Base-by-base conservation (phyloP, 2,888 invertebrate genomes). In the Onchidella celtica region DNA sequence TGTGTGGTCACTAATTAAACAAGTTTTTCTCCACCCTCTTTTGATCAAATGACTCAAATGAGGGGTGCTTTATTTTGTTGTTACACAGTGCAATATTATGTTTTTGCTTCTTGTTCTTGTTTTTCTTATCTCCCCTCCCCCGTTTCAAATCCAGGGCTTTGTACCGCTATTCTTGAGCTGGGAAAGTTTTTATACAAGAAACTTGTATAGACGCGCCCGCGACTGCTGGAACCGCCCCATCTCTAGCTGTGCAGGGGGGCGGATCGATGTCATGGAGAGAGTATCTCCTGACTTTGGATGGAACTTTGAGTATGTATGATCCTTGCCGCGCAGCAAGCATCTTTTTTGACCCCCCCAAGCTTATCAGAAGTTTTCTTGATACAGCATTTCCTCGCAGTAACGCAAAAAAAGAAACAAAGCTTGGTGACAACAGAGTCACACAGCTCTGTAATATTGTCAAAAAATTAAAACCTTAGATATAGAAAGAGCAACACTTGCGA, bases 211-310 rank as follows among this genome's bases (percentile, higher is more conserved):
- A 87, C 95, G 99, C 89, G 96, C 99, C 85, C 95, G 96, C 82
- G 99, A 99, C 94, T 97, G 97, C 93, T 98, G 98, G 97, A 98
- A 98, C 94, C 95, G 97, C 85, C 98, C 99, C 77, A 96, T 99
- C 92, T 96, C 96, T 93, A 97, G 98, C 92, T 97, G 98, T 84
- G 99, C 99, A 61, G 98, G 97, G 40, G 97, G 97, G 38, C 95
- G 96, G 92, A 94, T 99, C 86, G 95, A 96, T 24, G 94, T 99
- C 74, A 96, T 97, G 93, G 97, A 98, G 93, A 95, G 98, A 83
- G 94, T 95, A 85, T 96, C 97, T 0, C 95, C 95, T 75, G 99
- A 99, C 94, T 95, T 96, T 93, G 97, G 98, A 86, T 99, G 98
- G 98, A 97, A 96, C 77, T 98, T 98, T 93, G 95, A 97, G 97